These are phyloP conservation scores for Anagyrus pseudococci DNA, from an alignment of 2,888 invertebrate genomes.

Conservation along the genomic window DNA sequence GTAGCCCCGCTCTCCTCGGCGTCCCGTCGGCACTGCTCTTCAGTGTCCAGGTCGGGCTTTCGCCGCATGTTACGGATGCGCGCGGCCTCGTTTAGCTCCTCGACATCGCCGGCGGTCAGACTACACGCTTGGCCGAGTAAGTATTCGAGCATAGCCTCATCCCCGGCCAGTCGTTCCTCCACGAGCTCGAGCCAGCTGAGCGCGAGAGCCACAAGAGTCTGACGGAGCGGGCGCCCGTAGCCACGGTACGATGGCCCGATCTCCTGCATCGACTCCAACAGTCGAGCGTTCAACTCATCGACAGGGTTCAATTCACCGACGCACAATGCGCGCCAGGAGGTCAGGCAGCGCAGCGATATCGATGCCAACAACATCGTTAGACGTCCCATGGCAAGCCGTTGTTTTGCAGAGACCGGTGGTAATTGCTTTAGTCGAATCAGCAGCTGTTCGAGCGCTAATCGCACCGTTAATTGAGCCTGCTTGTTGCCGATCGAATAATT, in stretches of 20 bases:
- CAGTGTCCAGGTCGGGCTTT: slow-evolving; percentile 40
- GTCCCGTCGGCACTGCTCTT: slow-evolving; percentile 31
- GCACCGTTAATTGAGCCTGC: slow-evolving; percentile 51
- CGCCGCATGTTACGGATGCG: slow-evolving; percentile 42
- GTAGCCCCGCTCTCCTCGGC: slow-evolving; percentile 42
- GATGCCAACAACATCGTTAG: slow-evolving; percentile 54
- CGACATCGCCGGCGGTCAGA: slow-evolving; percentile 53
- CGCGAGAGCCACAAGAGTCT: slow-evolving; percentile 52
- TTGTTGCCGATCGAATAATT: slow-evolving; percentile 46
- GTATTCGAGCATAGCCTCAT: slow-evolving; percentile 52
- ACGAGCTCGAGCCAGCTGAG: slow-evolving; percentile 55
- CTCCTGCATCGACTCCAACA: slow-evolving; percentile 54
- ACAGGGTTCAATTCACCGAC: slow-evolving; percentile 45
- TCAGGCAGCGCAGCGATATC: slow-evolving; percentile 53
- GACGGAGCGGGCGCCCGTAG: slow-evolving; percentile 53
- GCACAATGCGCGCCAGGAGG: slow-evolving; percentile 53
- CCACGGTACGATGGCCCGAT: slow-evolving; percentile 52
- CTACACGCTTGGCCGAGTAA: slow-evolving; percentile 52
- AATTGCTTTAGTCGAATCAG: slow-evolving; percentile 49
- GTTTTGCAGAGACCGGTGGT: slow-evolving; percentile 23
- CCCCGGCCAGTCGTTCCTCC: slow-evolving; percentile 47
- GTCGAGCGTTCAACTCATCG: slow-evolving; percentile 44
- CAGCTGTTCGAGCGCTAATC: slow-evolving; percentile 51
- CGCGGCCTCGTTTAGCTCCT: slow-evolving; percentile 50
- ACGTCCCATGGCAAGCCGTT: slow-evolving; percentile 46